Evolutionary conservation across 2,888 invertebrate species (phyloP), one percentile per base, ranked within the genome.

Genomic region (Syritta pipiens): DNA sequence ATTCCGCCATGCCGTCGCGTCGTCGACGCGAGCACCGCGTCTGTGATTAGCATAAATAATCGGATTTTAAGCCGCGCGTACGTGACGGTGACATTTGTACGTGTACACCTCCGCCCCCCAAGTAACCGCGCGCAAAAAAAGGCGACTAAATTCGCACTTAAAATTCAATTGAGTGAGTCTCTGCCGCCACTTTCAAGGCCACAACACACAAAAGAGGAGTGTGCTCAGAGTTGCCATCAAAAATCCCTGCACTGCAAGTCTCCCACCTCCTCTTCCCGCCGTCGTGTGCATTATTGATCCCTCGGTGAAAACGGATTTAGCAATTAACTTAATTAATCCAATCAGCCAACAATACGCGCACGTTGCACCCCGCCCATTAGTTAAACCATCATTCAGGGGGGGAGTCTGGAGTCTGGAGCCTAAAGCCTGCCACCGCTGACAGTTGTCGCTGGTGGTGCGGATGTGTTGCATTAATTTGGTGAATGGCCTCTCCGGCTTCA

Each of bases 291-390:
- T 79, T 74, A 74, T 74, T 74, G 67, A 79, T 72, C 59, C 19
- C 51, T n/a, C 44, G 49, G 49, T 57, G 49, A 62, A 74, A 67
- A 74, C 68, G 74, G 79, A 79, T 79, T 74, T 74, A 28, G 57
- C 68, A 79, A 79, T 79, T 79, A 79, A 79, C 62, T 79, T 74
- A 79, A 79, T 79, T 79, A 74, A 79, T 79, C 68, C 67, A 72
- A 79, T 74, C 67, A 67, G 65, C 49, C 48, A 37, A 59, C 72
- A 72, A 51, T 68, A 60, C 40, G 7, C 10, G 30, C 24, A 14
- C 42, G 17, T 59, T 63, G 19, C 28, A 32, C 9, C 17, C 63
- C 76, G 4, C 3, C 30, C 9, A 71, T 63, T 53, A 53, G 60
- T 51, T 63, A 55, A 76, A 57, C 62, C 49, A 63, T 42, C 55